phyloP scores from a whole-genome alignment of 2,888 invertebrate genomes.

The Eristalinus aeneus region DNA sequence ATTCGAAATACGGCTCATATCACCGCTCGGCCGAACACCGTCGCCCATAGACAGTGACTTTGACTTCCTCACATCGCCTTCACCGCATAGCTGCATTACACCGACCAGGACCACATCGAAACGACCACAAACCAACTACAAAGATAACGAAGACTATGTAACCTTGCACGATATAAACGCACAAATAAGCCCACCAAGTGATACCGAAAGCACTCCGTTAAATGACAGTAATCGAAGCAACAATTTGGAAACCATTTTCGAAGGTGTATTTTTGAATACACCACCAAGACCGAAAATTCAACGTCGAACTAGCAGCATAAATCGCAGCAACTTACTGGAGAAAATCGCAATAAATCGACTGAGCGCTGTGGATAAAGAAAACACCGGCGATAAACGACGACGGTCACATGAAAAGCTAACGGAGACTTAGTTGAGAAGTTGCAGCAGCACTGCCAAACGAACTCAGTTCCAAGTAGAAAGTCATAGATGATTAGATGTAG shows the following conservation, averaged over 20 bases:
- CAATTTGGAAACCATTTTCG: conserved; percentile 79
- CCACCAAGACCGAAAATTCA: conserved; percentile 73
- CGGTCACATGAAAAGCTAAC: background rate
- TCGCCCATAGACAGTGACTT: conserved; percentile 77
- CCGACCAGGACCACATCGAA: conserved; percentile 53
- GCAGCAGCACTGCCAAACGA: background rate
- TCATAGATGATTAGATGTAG: conserved; percentile 28
- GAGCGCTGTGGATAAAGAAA: conserved; percentile 53
- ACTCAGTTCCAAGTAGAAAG: conserved; percentile 7
- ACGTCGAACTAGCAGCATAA: conserved; percentile 20
- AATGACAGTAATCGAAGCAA: conserved; percentile 71
- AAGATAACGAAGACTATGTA: conserved; percentile 75
- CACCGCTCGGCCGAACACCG: conserved; percentile 78
- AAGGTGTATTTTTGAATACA: conserved; percentile 78
- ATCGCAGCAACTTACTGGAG: conserved; percentile 74
- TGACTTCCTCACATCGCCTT: conserved; percentile 66
- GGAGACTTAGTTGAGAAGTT: background rate
- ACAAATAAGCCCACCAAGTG: conserved; percentile 77
- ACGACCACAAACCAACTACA: conserved; percentile 26
- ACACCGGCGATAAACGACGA: background rate
- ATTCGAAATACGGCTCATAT: conserved; percentile 77
- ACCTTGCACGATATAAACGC: conserved; percentile 78
- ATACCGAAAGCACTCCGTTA: conserved; percentile 61
- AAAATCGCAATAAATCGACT: conserved; percentile 75
- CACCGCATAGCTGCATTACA: conserved; percentile 58